Evolutionary conservation across 92 coral and sea anemone genomes (phyloP), one percentile per base, ranked within the genome.

Genomic region (Palythoa grandiflora): DNA sequence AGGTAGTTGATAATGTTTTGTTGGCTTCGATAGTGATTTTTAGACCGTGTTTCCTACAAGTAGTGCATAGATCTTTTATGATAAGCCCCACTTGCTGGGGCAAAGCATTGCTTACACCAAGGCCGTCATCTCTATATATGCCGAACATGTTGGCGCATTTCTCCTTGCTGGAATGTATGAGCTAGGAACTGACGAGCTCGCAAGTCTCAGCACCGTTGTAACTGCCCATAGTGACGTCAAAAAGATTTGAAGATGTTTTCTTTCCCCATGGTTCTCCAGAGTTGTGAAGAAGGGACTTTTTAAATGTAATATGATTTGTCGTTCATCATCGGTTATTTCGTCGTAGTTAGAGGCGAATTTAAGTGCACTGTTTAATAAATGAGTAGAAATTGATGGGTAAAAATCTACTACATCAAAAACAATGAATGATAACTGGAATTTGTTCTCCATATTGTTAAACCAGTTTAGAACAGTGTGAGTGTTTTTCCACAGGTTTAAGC

Each of bases 351-450:
- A 54, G 12, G 60, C 60, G 9, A 54, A 54, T 9, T 54, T 14
- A 14, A 54, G 60, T 54, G 60, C 60, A 14, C 11, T 5, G 60
- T 54, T 54, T 54, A 54, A 14, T 54, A 11, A 55, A 15, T 55
- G 14, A 15, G 17, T 11, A 55, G 61, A 55, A 11, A 55, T 55
- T 15, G 61, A 55, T 11, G 61, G 38, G 10, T n/a, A 59, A 51
- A 83, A 59, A 40, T 83, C 87, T 15, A 73, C 88, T 70, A 85
- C 88, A 21, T 85, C 88, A 51, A 73, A 85, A 37, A n/a, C 81
- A 47, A 72, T 50, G 65, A 76, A 76, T 44, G 87, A 83, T 51
- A 59, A 61, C 54, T 61, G 72, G 37, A 63, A 36, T 65, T 83
- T 83, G 50, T 83, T 80, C 40, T 54, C 44, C 0, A 84, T 83